These are phyloP conservation scores for Phyllotis vaccarum DNA, from an alignment of 2,797 vertebrate species.

Conservation along the genomic window DNA sequence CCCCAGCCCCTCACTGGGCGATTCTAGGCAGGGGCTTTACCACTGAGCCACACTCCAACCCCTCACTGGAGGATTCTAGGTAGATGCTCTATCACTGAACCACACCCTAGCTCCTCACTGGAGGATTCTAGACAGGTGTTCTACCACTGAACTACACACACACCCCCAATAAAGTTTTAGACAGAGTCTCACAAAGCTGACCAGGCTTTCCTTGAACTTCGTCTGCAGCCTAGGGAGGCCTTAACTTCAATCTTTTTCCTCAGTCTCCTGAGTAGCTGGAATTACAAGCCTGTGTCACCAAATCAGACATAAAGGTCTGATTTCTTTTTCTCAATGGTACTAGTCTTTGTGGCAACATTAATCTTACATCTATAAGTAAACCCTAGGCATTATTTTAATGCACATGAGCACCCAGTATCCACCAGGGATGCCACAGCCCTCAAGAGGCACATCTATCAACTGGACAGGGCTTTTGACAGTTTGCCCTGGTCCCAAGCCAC, in stretches of 20 bases:
- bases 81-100: neutral
- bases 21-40: neutral
- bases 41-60: neutral
- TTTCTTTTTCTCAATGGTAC: neutral
- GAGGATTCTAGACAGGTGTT: neutral
- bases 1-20: no score
- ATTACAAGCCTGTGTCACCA: neutral
- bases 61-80: neutral
- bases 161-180: neutral
- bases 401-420: neutral
- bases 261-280: neutral
- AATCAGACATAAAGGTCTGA: neutral
- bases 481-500: neutral
- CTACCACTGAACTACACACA: neutral
- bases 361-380: neutral
- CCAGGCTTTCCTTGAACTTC: neutral
- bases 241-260: neutral
- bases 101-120: neutral
- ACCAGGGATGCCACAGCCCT: neutral
- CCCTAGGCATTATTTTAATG: neutral
- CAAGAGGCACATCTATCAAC: neutral
- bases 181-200: neutral
- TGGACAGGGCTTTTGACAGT: neutral
- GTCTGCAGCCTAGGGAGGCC: neutral
- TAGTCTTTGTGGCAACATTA: neutral